Percentiles rank a stretch among this genome's conserved stretches.
phyloP scores from a whole-genome alignment of 1,140 invertebrate genomes.

The Drosophila parabipectinata region DNA sequence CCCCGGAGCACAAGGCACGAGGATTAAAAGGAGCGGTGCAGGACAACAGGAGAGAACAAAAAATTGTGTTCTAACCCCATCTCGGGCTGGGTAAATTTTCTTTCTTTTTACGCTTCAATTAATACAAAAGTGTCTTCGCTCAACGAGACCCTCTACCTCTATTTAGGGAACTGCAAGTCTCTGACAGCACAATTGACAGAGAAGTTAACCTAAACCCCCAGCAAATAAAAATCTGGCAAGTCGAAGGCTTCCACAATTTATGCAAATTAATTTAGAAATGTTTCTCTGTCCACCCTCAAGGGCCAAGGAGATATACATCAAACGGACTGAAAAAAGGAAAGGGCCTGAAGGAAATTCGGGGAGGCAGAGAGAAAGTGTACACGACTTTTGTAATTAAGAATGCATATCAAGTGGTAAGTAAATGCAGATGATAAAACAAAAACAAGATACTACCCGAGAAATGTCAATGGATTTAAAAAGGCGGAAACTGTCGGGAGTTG shows the following conservation, averaged over 20 bases:
- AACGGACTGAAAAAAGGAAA: constrained; percentile 18
- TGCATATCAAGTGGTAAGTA: constrained; percentile 67
- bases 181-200: constrained; percentile 60
- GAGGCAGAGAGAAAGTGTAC: constrained; percentile 11
- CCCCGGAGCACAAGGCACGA: constrained; percentile 38
- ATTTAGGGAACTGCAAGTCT: constrained; percentile 44
- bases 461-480: constrained; percentile 14
- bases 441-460: constrained; percentile 28
- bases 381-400: constrained; percentile 59
- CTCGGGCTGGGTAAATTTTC: constrained; percentile 57
- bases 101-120: constrained; percentile 82
- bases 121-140: constrained; percentile 77
- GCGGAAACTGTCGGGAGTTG: not conserved
- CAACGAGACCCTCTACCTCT: constrained; percentile 8
- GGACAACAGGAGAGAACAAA: constrained; percentile 13
- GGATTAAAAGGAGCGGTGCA: constrained; percentile 55
- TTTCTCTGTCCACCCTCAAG: constrained; percentile 76
- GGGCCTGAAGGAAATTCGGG: not conserved
- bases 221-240: constrained; percentile 53
- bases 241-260: constrained; percentile 56
- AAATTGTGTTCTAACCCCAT: constrained; percentile 27
- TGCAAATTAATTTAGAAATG: constrained; percentile 75
- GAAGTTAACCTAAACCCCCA: constrained; percentile 50
- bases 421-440: constrained; percentile 45
- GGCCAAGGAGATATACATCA: constrained; percentile 63